These are phyloP conservation scores for Porites evermanni DNA, from an alignment of 92 coral and sea anemone species.

Conservation along the genomic window DNA sequence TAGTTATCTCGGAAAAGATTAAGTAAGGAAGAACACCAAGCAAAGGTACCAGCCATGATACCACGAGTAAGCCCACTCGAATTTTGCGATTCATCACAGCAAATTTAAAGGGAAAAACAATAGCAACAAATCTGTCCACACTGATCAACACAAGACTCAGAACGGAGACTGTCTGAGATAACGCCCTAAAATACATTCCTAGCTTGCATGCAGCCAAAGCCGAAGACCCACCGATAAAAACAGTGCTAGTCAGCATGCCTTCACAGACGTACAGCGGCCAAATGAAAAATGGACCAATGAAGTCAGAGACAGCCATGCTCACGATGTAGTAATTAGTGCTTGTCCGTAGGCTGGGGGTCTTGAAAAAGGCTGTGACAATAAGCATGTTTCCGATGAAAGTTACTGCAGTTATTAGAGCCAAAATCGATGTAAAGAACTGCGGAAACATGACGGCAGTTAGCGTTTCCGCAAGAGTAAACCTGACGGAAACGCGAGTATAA, in stretches of 20 bases:
- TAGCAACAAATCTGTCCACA: background rate
- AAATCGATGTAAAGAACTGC: background rate
- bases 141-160: background rate
- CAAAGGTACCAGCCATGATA: background rate
- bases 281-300: background rate
- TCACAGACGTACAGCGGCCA: background rate
- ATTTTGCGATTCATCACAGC: background rate
- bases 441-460: too few species aligned
- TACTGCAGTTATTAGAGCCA: background rate
- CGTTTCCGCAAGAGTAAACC: too few species aligned
- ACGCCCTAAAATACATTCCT: background rate
- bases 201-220: background rate
- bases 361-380: background rate
- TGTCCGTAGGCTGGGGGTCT: background rate
- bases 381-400: background rate
- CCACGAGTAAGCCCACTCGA: background rate
- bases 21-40: background rate
- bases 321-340: constrained; percentile 5
- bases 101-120: background rate
- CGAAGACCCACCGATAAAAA: background rate
- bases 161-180: background rate
- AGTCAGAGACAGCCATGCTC: background rate
- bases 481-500: too few species aligned
- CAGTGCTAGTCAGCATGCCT: background rate
- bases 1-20: background rate